A percentile compares a stretch with the other conserved stretches of the same genome.
These are phyloP conservation scores for Dinocampus coccinellae DNA, from an alignment of 2,888 invertebrate genomes.

Conservation along the genomic window DNA sequence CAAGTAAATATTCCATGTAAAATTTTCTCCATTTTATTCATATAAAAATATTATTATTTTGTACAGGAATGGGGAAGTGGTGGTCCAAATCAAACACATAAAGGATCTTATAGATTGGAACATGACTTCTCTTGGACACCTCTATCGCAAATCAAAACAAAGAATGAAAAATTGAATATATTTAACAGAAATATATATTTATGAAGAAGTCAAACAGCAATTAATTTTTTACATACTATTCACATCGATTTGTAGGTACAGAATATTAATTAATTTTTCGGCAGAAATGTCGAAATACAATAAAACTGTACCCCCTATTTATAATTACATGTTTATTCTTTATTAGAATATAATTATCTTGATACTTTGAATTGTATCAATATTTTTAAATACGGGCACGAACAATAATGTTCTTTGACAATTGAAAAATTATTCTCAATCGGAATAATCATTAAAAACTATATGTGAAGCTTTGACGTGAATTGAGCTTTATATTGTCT, in stretches of 20 bases:
- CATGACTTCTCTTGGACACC: conserved; percentile 81
- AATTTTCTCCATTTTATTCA: neutral
- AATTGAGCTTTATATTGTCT: no score
- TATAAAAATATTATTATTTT: neutral
- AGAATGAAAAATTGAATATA: conserved; percentile 57
- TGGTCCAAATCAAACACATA: conserved; percentile 73
- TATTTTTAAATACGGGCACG: no score
- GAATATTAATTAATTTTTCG: neutral
- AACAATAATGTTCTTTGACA: no score
- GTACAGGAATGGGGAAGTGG: conserved; percentile 79
- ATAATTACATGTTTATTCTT: neutral
- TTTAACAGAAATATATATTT: conserved; percentile 47
- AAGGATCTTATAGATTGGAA: conserved; percentile 79
- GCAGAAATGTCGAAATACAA: neutral
- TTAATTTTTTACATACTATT: conserved; percentile 43
- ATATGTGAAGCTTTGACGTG: no score
- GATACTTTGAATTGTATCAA: no score
- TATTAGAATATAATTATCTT: no score
- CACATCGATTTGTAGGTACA: conserved; percentile 38
- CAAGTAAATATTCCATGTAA: no score
- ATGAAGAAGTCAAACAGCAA: conserved; percentile 37
- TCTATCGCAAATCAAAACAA: conserved; percentile 68
- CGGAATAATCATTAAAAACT: no score
- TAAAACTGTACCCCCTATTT: neutral
- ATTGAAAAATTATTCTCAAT: no score